Evolutionary conservation across 2,888 invertebrate species (phyloP).

Genomic region (Monochamus alternatus): DNA sequence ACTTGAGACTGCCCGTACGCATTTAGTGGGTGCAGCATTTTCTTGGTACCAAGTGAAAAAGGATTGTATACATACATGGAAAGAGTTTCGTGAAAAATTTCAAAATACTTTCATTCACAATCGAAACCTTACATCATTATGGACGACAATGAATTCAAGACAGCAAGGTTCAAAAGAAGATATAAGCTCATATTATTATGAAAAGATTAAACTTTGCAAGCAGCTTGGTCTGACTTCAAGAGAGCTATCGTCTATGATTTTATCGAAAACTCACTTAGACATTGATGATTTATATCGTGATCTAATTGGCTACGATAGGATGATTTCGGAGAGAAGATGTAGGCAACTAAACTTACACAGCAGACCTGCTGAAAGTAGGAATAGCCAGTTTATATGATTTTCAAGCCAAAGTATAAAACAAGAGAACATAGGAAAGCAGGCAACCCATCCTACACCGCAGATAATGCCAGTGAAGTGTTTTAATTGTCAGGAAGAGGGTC

Average conservation of each 20-base stretch:
- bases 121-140: constrained; percentile 4
- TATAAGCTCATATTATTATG: constrained; percentile 14
- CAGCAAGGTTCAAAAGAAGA: constrained; percentile 14
- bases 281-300: constrained; percentile 14
- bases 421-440: not conserved
- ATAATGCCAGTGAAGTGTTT: constrained; percentile 11
- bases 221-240: constrained; percentile 13
- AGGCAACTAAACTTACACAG: not conserved
- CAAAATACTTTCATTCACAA: constrained; percentile 8
- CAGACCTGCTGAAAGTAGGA: too few relatives aligned
- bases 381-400: too few relatives aligned
- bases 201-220: constrained; percentile 20
- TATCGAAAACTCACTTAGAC: constrained; percentile 23
- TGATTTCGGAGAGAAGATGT: not conserved
- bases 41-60: not conserved
- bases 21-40: not conserved
- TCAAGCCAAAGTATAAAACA: not conserved
- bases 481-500: constrained; percentile 23
- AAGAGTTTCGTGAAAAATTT: not conserved
- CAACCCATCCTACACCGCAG: not conserved
- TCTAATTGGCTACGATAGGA: not conserved
- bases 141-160: constrained; percentile 10
- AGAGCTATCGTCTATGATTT: constrained; percentile 8
- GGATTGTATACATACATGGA: not conserved
- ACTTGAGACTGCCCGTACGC: not conserved